Base-by-base conservation (phyloP, 2,113 vertebrate species). In the Pollachius pollachius region DNA sequence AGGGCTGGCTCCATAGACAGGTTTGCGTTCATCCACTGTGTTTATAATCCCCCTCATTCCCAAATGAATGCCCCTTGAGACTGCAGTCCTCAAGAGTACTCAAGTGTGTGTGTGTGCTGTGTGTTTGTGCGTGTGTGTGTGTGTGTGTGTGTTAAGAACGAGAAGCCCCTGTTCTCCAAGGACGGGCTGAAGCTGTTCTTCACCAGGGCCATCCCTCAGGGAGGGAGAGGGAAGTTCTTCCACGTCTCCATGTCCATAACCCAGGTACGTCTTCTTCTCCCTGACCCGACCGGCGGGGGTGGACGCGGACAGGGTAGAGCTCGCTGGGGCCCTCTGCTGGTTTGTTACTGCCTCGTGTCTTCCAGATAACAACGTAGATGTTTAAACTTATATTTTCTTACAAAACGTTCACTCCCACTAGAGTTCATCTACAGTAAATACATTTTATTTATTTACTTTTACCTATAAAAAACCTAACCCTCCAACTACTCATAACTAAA, bases 1-100 rank as follows among this genome's bases (percentile, higher is more conserved):
- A 96, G 69, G 94, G 93, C 17, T 98, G 97, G 97, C 90, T 98
- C 7, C 94, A 97, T 89, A 93, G 97, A 86, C 97, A 98, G 95
- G 97, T 98, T 89, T 93, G 79, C 11, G 41, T 13, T 48, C 41
- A 7, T 13, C 59, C 5, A 5, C 54, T 17, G 3, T 4, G 17
- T 30, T 1, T 37, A 4, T 16, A 41, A 57, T 13, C 9, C 41
- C 41, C 41, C 41, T 9, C 5, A 9, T 13, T 13, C 41, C 41
- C 41, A 48, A 13, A 48, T 48, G 6, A 48, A 48, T 9, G 11
- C 41, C 41, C 12, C 2, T 57, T 16, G 1, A 57, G 15, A n/a
- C 17, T 57, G 54, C 15, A 57, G 54, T 16, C 17, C 54, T 57
- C 30, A 6, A 57, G 15, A n/a, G 54, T 57, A 23, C 23, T 23